Base-by-base conservation (phyloP, 1,140 invertebrate genomes). In the Cotesia typhae region DNA sequence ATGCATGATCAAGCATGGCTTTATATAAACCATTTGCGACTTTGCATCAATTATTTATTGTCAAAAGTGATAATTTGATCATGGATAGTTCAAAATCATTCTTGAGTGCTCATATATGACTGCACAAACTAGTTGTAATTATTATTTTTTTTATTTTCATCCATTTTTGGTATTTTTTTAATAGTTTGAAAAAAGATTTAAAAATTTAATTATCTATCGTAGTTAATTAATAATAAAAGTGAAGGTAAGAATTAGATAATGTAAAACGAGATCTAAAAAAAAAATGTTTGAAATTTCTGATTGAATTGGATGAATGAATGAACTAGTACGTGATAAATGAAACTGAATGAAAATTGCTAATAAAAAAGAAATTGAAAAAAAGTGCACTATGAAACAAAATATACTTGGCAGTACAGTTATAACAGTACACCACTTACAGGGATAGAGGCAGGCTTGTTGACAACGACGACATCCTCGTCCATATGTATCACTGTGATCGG, bases 401-500 rank as follows among this genome's bases (percentile, higher is more conserved):
- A 75, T 72, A 78, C 75, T 81, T 92, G 92, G 92, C 92, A 89
- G 85, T 86, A 87, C 85, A 85, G 92, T 93, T 90, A 90, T 90
- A 89, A 87, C 89, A 90, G 91, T 86, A 87, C 85, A 87, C 91
- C 91, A 93, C 92, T 93, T 93, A 94, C 96, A 87, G 98, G 98
- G 89, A 99, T 97, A 87, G 98, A 99, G 84, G 97, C 94, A 81
- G 98, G 98, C 92, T 99, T 99, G 92, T 99, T 97, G 85, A 99
- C 94, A 85, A 99, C 98, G 87, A 99, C 92, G 89, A 99, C 91
- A 90, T 99, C 96, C 88, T 98, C 95, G 90, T 96, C 96, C 90
- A 98, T 96, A 90, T 96, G 93, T 85, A 99, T 93, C 87, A 99
- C 94, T 87, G 94, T 94, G 89, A 99, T 95, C 83, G 93, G 92